Evolutionary conservation across 2,888 invertebrate genomes (phyloP), one percentile per base, ranked within the genome.

Genomic region (Drosophila nigritarsus): DNA sequence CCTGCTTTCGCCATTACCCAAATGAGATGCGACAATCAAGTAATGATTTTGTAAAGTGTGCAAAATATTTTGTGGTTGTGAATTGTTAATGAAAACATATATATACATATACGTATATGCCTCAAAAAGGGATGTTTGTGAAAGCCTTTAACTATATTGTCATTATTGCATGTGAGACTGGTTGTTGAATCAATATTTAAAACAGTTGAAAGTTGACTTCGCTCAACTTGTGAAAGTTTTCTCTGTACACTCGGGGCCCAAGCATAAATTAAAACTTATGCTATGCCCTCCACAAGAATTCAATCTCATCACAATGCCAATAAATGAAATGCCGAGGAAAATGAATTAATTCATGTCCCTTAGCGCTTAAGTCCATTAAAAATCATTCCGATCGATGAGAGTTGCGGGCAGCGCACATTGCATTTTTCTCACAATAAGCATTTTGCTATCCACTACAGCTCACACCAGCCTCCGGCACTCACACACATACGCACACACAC

Each of bases 341-440:
- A 73, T 71, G 73, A 83, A 83, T 83, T 83, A 81, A 83, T 81
- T 84, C 84, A 78, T 78, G 61, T 63, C 73, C 84, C 55, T 62
- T 72, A 82, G 82, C 77, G 71, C 79, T 80, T 77, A 79, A 81
- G 81, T 81, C 79, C 78, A 81, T 80, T 81, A 86, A 89, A 86
- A 86, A 86, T 89, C 84, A 83, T 88, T 86, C 66, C 82, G 75
- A 86, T 78, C 77, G 78, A 75, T 74, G 74, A 73, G 72, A 40
- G 56, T 56, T 40, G 56, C 56, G 40, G 56, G 68, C 61, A 64
- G 71, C 61, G 68, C 89, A 89, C 75, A 82, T 89, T 89, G 83
- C 80, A 81, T 75, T 83, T 88, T 89, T 89, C 89, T 82, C 91
- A 90, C 89, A 90, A 90, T 89, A 90, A 89, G 90, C 90, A 89